Base-by-base conservation (phyloP, 2,113 vertebrate genomes). In the Gorsachius goisagi region DNA sequence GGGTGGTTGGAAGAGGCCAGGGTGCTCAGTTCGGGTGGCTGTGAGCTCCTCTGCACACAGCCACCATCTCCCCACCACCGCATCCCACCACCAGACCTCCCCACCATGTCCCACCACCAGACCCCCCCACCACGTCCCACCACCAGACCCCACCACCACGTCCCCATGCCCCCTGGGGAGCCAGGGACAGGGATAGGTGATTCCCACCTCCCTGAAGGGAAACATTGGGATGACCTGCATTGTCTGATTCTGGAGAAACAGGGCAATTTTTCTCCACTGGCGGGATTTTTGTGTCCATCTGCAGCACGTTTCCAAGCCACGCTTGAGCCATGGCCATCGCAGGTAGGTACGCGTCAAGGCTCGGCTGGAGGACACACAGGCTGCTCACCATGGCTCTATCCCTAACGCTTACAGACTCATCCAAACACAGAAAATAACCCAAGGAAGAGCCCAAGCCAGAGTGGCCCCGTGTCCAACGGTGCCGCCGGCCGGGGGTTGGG, bases 391-490 rank as follows among this genome's bases (percentile, higher is more conserved):
- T 1, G 0, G 28, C 28, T 73, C 30, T 21, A 11, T 21, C 35
- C 3, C 19, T 22, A 35, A 15, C 14, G 11, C 22, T 30, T 44
- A n/a, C 18, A 23, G 32, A 24, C 52, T 59, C 67, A 28, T 30
- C 33, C 66, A 67, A 27, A 30, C 7, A 16, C 24, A 27, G 49
- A 77, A 68, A 50, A 77, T 12, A 63, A 35, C 30, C 47, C 6
- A 2, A 7, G 14, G 49, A 30, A 56, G 72, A 56, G 24, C 24
- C 69, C 67, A 89, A 60, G 4, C 20, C 59, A 27, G 35, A 1
- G 1, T 32, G 66, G 44, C 18, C 52, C 14, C 10, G 1, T 9
- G 21, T 23, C 45, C 4, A 1, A 15, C 0, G 2, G 16, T 59
- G 78, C 27, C 12, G 2, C 58, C 67, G 28, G 27, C 39, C 21